These are phyloP conservation scores for Protaetia brevitarsis DNA, from an alignment of 1,140 invertebrate genomes.

Conservation along the genomic window DNA sequence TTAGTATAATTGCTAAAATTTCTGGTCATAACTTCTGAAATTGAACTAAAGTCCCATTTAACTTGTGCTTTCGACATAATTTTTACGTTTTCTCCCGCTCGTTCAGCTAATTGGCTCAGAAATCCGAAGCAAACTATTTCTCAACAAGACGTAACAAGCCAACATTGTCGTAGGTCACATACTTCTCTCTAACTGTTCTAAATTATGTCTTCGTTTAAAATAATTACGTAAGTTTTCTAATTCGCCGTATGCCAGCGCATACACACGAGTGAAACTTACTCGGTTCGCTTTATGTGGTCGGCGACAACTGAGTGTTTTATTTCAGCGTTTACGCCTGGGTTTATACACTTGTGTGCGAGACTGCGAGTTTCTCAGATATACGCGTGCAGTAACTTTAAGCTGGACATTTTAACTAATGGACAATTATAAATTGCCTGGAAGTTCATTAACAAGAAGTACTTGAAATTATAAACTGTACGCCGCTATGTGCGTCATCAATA, in stretches of 20 bases:
- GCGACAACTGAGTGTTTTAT: background rate
- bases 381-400: background rate
- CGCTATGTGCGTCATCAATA: conserved; percentile 1
- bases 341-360: background rate
- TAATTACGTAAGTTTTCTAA: background rate
- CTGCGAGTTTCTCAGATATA: background rate
- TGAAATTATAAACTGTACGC: conserved; percentile 1
- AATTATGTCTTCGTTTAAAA: background rate
- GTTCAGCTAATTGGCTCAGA: too few species aligned
- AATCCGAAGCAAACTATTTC: background rate
- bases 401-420: background rate
- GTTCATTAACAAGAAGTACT: conserved; percentile 15
- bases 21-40: too few species aligned
- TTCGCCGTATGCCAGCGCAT: background rate
- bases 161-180: background rate
- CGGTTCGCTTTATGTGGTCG: background rate
- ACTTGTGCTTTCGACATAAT: too few species aligned
- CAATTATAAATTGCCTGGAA: background rate
- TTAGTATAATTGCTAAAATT: too few species aligned
- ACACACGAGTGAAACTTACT: background rate
- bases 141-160: background rate
- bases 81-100: too few species aligned
- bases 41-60: too few species aligned
- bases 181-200: background rate
- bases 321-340: background rate